A percentile compares a stretch with the other conserved stretches of the same genome.
Conservation (phyloP, 2,113 vertebrate genomes). For the Butorides virescens region DNA sequence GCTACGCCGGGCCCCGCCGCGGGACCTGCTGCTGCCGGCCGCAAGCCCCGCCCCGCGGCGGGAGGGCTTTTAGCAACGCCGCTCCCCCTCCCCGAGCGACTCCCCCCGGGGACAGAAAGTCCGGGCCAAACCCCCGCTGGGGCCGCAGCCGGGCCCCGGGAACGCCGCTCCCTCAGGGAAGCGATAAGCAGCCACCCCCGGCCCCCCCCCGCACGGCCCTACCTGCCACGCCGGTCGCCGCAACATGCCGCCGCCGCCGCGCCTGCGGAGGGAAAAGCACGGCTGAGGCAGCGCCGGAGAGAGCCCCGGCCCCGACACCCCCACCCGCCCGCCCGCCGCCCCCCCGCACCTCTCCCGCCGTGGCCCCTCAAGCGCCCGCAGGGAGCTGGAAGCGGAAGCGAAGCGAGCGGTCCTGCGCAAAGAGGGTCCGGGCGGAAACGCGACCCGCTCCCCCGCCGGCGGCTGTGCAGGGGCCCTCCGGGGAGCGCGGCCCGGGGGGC, state of each 20-base stretch:
- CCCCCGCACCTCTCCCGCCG: neutral
- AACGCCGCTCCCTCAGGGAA: neutral
- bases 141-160: neutral
- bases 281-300: neutral
- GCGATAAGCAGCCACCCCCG: neutral
- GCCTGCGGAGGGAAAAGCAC: neutral
- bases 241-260: neutral
- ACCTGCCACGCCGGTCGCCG: conserved; percentile 39
- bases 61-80: no score
- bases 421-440: neutral
- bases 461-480: no score
- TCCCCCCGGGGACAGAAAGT: no score
- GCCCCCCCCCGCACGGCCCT: neutral
- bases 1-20: accelerated
- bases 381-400: neutral
- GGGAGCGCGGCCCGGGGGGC: no score
- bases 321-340: neutral
- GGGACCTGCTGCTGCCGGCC: neutral
- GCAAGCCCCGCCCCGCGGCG: neutral
- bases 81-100: no score
- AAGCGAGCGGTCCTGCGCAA: accelerated
- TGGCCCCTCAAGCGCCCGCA: neutral
- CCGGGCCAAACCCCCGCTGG: neutral
- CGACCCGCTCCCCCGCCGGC: accelerated
- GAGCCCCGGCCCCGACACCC: neutral